Conservation (phyloP, 1,140 invertebrate species). For the Teleopsis dalmanni region DNA sequence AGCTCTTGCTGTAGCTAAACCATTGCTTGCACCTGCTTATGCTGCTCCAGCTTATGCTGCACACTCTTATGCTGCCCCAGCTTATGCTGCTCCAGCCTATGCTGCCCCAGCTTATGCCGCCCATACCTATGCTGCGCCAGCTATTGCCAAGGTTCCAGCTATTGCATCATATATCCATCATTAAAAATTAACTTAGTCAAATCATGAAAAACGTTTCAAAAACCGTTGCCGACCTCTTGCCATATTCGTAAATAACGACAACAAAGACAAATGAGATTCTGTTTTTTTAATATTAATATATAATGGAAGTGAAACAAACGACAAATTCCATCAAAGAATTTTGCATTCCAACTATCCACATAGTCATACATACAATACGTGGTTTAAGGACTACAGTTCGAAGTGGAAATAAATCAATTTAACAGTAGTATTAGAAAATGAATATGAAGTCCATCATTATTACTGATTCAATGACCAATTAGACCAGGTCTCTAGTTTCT, state of each 20-base stretch:
- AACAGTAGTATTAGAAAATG: no score
- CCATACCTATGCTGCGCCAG: constrained; percentile 8
- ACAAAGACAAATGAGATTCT: background rate
- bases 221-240: constrained; percentile 4
- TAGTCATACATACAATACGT: no score
- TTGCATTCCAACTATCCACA: no score
- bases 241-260: constrained; percentile 19
- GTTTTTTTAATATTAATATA: no score
- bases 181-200: constrained; percentile 4
- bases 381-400: no score
- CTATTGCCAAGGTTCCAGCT: constrained; percentile 1
- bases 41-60: background rate
- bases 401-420: no score
- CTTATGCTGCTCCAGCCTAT: background rate
- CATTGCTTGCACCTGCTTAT: constrained; percentile 2
- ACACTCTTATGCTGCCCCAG: background rate
- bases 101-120: constrained; percentile 12
- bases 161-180: constrained; percentile 14
- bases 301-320: no score
- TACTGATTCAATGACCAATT: no score
- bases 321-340: no score
- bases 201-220: constrained; percentile 3
- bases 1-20: constrained; percentile 21
- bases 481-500: no score
- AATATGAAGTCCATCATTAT: no score